phyloP scores from a whole-genome alignment of 2,113 vertebrate species.

The Malurus alboscapulatus region DNA sequence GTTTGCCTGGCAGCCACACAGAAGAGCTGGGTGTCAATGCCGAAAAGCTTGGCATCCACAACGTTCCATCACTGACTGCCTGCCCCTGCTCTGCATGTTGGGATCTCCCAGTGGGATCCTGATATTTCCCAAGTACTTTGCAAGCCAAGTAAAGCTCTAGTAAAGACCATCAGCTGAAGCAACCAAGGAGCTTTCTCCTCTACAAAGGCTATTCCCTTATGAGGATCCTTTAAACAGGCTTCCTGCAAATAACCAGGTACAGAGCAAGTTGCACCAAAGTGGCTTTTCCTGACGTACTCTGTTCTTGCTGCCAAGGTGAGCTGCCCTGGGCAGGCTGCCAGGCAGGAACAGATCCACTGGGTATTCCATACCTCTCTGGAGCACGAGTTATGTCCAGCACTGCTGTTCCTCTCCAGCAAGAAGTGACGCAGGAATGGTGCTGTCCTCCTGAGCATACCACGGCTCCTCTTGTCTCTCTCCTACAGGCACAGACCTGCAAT shows the following conservation, averaged over 20 bases:
- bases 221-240: background rate
- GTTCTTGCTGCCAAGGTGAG: background rate
- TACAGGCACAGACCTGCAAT: background rate
- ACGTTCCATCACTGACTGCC: background rate
- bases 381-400: background rate
- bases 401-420: background rate
- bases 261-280: background rate
- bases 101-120: background rate
- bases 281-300: background rate
- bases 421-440: background rate
- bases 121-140: background rate
- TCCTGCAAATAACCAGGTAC: background rate
- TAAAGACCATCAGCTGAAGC: background rate
- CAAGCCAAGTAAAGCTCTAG: background rate
- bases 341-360: background rate
- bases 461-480: background rate
- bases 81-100: background rate
- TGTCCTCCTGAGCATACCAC: constrained; percentile 45
- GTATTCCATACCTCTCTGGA: constrained; percentile 34
- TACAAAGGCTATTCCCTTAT: background rate
- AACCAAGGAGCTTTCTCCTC: background rate
- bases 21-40: background rate
- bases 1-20: background rate
- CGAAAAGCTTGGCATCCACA: background rate
- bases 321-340: background rate